A percentile compares a stretch with the other conserved stretches of the same genome.
Evolutionary conservation across 2,888 invertebrate species (phyloP).

Genomic region (Eupeodes latifasciatus): DNA sequence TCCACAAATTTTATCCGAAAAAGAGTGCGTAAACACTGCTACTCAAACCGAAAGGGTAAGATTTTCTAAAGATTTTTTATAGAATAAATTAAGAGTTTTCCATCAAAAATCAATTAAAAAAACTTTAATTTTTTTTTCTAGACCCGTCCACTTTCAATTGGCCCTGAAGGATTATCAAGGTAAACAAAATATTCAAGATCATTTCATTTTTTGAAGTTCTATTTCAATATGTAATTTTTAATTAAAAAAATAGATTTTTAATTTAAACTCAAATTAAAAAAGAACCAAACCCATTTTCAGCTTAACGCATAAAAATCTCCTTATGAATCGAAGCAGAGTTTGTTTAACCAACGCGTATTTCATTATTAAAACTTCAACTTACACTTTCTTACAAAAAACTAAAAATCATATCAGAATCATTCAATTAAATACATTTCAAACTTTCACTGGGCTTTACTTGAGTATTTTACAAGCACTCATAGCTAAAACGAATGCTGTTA

Average conservation of each 20-base stretch:
- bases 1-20: slow-evolving; percentile 83
- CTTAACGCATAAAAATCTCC: slow-evolving; percentile 37
- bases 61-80: slow-evolving; percentile 3
- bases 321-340: slow-evolving; percentile 37
- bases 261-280: slow-evolving; percentile 25
- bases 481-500: neutral
- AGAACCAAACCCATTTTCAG: slow-evolving; percentile 50
- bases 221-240: neutral
- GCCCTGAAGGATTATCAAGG: slow-evolving; percentile 84
- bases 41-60: slow-evolving; percentile 94
- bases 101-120: slow-evolving; percentile 1
- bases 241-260: neutral
- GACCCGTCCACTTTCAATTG: slow-evolving; percentile 84
- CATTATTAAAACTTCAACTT: slow-evolving; percentile 62
- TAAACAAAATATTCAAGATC: slow-evolving; percentile 76
- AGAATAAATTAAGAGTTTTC: no score
- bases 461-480: neutral
- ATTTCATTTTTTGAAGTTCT: neutral
- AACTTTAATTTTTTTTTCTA: slow-evolving; percentile 74
- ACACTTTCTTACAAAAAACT: slow-evolving; percentile 35
- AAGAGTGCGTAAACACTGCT: slow-evolving; percentile 90
- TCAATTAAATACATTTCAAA: slow-evolving; percentile 1
- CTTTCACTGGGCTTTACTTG: neutral
- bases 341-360: slow-evolving; percentile 62
- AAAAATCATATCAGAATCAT: slow-evolving; percentile 13